Evolutionary conservation across 2,797 vertebrate species (phyloP).

Genomic region (Xiphophorus birchmanni): DNA sequence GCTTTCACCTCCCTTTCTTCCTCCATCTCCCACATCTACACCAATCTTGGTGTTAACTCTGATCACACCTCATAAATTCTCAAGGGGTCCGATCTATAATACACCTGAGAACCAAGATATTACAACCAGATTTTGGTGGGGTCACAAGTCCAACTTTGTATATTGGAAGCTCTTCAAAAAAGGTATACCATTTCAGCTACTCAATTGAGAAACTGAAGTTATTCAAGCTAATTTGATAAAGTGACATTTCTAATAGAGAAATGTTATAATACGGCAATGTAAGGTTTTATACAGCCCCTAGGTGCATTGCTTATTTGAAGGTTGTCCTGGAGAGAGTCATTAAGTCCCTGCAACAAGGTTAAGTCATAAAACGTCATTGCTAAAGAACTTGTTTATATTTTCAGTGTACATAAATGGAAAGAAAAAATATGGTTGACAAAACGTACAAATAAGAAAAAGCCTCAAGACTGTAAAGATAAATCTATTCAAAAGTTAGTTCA

Average conservation of each 20-base stretch:
- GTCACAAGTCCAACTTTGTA: not conserved
- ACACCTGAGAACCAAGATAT: slow-evolving; percentile 4
- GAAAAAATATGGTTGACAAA: not conserved
- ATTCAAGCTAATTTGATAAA: not conserved
- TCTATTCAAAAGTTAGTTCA: not conserved
- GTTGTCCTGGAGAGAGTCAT: too few species aligned
- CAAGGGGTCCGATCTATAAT: slow-evolving; percentile 18
- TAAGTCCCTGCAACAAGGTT: not conserved
- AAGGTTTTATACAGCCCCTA: not conserved
- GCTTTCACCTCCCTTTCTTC: slow-evolving; percentile 22
- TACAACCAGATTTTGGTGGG: not conserved
- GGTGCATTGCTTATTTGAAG: not conserved
- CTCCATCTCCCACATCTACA: slow-evolving; percentile 10
- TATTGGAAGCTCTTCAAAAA: not conserved
- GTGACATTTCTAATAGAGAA: not conserved
- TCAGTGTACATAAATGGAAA: not conserved
- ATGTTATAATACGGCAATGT: not conserved
- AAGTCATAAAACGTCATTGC: not conserved
- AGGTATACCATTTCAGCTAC: not conserved
- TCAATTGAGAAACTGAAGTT: not conserved
- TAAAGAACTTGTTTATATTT: not conserved
- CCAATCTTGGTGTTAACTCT: slow-evolving; percentile 23
- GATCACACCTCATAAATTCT: slow-evolving; percentile 39
- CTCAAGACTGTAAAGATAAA: not conserved
- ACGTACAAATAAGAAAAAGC: not conserved